Evolutionary conservation across 2,888 invertebrate species (phyloP), one percentile per base, ranked within the genome.

Genomic region (Psylliodes chrysocephalus): DNA sequence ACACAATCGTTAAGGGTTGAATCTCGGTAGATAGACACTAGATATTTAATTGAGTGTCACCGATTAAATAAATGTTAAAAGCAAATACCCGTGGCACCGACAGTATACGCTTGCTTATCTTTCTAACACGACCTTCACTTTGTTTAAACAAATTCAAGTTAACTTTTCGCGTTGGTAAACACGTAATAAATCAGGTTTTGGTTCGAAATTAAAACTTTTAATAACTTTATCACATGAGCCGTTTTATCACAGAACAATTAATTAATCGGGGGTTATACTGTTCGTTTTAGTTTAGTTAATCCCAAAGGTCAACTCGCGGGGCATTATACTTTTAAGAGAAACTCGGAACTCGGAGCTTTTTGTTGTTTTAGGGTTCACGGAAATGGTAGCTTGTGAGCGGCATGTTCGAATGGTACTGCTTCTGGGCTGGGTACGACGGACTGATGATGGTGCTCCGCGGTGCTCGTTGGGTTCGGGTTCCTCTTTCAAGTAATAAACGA

Each of bases 111-210:
- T 35, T 14, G 56, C 47, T 57, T 57, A 57, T 57, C 56, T 57
- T 35, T 56, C 25, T 35, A 47, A 46, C 47, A 47, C 56, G 56
- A 57, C 56, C 56, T 57, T 57, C 56, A 57, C 47, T 57, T 57
- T 57, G 47, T 57, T 57, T 57, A 35, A 47, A 57, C 56, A 57
- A 47, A 57, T 47, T 57, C 47, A 38, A n/a, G n/a, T n/a, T n/a
- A n/a, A 28, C 12, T 57, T 57, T 57, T 56, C 46, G 46, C 54
- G 53, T 42, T 30, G 12, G 30, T 52, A 35, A 35, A 35, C 14
- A 46, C 33, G 40, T 46, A 47, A 56, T 46, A 46, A 56, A 35
- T 56, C 47, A 35, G 35, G 46, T 52, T 52, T 38, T 55, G 25
- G 22, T 28, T 19, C n/a, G 12, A 52, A 52, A 18, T 38, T 22